Percentiles rank a stretch among this genome's conserved stretches.
phyloP scores from a whole-genome alignment of 1,140 invertebrate species.

The Zaprionus davidi region DNA sequence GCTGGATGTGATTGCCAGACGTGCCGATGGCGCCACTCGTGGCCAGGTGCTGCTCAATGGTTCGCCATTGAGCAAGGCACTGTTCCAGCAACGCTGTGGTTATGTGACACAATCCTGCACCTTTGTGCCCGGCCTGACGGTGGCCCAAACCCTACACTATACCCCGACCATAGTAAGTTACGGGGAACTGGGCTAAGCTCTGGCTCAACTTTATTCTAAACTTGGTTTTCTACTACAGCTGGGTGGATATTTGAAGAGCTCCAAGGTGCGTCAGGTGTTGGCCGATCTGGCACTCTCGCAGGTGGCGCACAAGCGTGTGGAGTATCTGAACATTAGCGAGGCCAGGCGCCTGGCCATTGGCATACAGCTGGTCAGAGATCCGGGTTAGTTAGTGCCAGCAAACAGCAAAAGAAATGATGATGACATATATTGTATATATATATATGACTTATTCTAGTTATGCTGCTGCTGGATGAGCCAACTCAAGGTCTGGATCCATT shows the following conservation, averaged over 20 bases:
- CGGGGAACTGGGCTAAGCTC: background rate
- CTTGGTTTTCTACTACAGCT: constrained; percentile 84
- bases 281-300: constrained; percentile 95
- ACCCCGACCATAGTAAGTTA: constrained; percentile 89
- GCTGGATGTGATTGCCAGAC: constrained; percentile 94
- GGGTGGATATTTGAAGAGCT: constrained; percentile 89
- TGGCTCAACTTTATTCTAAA: background rate
- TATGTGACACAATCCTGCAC: constrained; percentile 93
- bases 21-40: constrained; percentile 89
- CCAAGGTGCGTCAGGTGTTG: constrained; percentile 93
- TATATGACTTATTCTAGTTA: constrained; percentile 85
- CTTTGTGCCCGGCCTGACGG: constrained; percentile 92
- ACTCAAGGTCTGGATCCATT: constrained; percentile 95
- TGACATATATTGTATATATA: background rate
- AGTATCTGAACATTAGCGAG: constrained; percentile 92
- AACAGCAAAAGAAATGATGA: background rate
- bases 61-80: constrained; percentile 90
- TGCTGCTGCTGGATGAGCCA: constrained; percentile 94
- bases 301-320: constrained; percentile 91
- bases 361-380: constrained; percentile 94
- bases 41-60: constrained; percentile 95
- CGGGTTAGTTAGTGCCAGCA: constrained; percentile 83
- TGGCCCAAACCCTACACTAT: constrained; percentile 93
- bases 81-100: constrained; percentile 93
- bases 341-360: constrained; percentile 93